Evolutionary conservation across 2,797 vertebrate species (phyloP).

Genomic region (Trematomus bernacchii): DNA sequence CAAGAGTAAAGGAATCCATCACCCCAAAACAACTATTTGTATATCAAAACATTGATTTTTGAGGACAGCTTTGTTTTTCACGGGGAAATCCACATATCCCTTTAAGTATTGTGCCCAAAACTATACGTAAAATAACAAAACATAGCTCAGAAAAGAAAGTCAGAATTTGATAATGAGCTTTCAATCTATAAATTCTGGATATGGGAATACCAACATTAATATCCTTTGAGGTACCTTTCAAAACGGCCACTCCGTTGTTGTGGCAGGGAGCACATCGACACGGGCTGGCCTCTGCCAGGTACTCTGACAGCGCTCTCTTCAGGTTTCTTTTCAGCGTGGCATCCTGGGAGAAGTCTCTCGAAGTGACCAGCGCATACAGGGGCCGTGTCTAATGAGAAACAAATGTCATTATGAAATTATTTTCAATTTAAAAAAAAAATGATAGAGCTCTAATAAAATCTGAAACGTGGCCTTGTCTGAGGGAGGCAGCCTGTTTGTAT

Average conservation of each 20-base stretch:
- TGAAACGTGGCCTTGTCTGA: slow-evolving; percentile 4
- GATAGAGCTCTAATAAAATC: slow-evolving; percentile 5
- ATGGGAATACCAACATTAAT: not conserved
- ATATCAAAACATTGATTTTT: no score
- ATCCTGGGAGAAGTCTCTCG: slow-evolving; percentile 83
- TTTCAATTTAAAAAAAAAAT: not conserved
- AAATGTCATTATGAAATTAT: not conserved
- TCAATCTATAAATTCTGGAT: not conserved
- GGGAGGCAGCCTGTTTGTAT: slow-evolving; percentile 14
- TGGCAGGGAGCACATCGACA: slow-evolving; percentile 91
- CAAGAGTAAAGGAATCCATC: no score
- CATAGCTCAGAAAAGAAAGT: not conserved
- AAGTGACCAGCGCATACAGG: slow-evolving; percentile 89
- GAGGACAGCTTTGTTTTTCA: no score
- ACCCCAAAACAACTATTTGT: no score
- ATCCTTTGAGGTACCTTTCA: slow-evolving; percentile 86
- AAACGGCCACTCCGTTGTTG: slow-evolving; percentile 89
- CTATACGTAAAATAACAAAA: not conserved
- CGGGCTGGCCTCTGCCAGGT: slow-evolving; percentile 86
- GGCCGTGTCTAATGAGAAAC: slow-evolving; percentile 84
- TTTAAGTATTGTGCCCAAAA: not conserved
- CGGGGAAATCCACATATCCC: no score
- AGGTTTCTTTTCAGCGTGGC: slow-evolving; percentile 88
- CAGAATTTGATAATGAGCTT: not conserved
- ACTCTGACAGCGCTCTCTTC: slow-evolving; percentile 87